A percentile compares a stretch with the other conserved stretches of the same genome.
Evolutionary conservation across 2,888 invertebrate species (phyloP).

Genomic region (Escarpia spicata): DNA sequence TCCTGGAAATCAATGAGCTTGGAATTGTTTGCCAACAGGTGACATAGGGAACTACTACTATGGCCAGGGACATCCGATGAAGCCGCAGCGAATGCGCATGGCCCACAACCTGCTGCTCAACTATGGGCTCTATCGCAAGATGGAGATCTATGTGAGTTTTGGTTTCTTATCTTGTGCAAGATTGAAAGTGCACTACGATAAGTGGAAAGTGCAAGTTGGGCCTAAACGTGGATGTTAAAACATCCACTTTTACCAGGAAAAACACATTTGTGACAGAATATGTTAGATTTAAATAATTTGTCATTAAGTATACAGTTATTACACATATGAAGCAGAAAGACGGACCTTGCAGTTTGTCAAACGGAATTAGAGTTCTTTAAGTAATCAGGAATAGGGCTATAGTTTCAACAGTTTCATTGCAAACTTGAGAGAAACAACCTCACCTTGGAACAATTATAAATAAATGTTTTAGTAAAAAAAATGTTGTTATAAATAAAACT

Average conservation of each 20-base stretch:
- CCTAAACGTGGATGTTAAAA: too few species aligned
- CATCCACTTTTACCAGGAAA: too few species aligned
- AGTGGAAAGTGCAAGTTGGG: not conserved
- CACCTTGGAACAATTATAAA: not conserved
- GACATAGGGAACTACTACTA: constrained; percentile 99
- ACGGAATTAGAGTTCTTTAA: not conserved
- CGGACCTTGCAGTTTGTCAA: too few species aligned
- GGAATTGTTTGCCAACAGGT: constrained; percentile 70
- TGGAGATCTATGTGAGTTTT: constrained; percentile 96
- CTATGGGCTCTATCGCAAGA: constrained; percentile 97
- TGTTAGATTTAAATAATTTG: too few species aligned
- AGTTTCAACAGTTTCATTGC: not conserved
- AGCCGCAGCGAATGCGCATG: constrained; percentile 99
- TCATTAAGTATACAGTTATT: too few species aligned
- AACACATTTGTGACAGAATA: too few species aligned
- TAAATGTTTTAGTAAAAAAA: not conserved
- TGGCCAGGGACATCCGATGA: constrained; percentile 99
- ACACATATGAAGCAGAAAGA: too few species aligned
- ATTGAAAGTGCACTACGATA: not conserved
- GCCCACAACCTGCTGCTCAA: constrained; percentile 98
- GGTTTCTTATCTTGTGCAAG: not conserved
- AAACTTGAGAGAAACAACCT: not conserved
- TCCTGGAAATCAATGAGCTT: not conserved
- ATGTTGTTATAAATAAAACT: not conserved
- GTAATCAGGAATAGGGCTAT: not conserved